Conservation (phyloP, 1,140 invertebrate species). For the Camponotus vicinus region DNA sequence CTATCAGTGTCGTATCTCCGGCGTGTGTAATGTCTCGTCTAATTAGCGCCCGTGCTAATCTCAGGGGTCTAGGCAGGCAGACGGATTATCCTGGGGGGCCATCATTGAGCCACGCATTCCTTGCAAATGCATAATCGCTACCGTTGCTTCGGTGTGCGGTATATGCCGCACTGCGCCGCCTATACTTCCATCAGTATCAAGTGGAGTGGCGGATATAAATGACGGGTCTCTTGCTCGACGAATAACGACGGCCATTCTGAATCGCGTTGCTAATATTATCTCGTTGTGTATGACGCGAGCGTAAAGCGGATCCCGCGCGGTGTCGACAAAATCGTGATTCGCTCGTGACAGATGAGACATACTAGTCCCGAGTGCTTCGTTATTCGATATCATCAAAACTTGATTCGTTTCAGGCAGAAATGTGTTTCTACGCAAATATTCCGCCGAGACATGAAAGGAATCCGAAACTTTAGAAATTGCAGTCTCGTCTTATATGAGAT, state of each 20-base stretch:
- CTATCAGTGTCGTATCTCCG: slow-evolving; percentile 58
- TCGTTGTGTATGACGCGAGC: slow-evolving; percentile 33
- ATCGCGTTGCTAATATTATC: slow-evolving; percentile 55
- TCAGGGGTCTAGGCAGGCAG: slow-evolving; percentile 57
- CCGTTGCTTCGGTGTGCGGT: slow-evolving; percentile 29
- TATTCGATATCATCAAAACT: slow-evolving; percentile 52
- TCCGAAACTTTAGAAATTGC: slow-evolving; percentile 20
- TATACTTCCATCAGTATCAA: slow-evolving; percentile 55
- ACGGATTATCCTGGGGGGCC: slow-evolving; percentile 60
- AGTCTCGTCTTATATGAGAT: not conserved
- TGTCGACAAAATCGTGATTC: slow-evolving; percentile 54
- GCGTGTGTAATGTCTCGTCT: slow-evolving; percentile 65
- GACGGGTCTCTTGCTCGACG: slow-evolving; percentile 54
- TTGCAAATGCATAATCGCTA: slow-evolving; percentile 63
- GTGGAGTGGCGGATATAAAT: slow-evolving; percentile 61
- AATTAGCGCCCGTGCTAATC: slow-evolving; percentile 69
- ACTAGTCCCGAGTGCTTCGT: slow-evolving; percentile 23
- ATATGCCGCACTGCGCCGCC: not conserved
- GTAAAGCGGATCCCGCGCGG: slow-evolving; percentile 36
- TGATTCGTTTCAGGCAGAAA: not conserved
- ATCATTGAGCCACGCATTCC: slow-evolving; percentile 58
- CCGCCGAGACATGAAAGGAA: not conserved
- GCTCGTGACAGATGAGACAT: slow-evolving; percentile 42
- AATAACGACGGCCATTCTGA: slow-evolving; percentile 58
- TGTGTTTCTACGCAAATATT: not conserved